These are phyloP conservation scores for Xanthia togata DNA, from an alignment of 2,888 invertebrate genomes.

Conservation along the genomic window DNA sequence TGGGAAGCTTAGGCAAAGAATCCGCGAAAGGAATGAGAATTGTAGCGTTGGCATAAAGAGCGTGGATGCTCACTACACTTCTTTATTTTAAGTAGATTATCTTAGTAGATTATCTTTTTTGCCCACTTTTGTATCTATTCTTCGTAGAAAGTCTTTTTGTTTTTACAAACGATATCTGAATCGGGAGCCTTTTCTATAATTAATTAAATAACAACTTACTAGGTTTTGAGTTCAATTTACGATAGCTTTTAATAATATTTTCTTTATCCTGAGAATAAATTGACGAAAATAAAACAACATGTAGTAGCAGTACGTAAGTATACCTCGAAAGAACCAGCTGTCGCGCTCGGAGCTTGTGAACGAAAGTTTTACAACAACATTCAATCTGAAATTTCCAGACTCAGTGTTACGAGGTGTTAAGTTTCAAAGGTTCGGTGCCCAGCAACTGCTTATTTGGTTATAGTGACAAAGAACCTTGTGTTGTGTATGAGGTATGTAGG, in stretches of 20 bases:
- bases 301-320: conserved; percentile 22
- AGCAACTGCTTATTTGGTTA: conserved; percentile 6
- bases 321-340: conserved; percentile 54
- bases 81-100: conserved; percentile 26
- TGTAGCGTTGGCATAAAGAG: conserved; percentile 45
- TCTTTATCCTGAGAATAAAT: neutral
- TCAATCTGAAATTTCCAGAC: conserved; percentile 67
- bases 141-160: conserved; percentile 21
- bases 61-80: conserved; percentile 35
- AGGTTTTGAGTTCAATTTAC: neutral
- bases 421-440: conserved; percentile 62
- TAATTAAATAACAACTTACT: neutral
- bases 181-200: neutral
- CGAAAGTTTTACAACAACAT: conserved; percentile 73
- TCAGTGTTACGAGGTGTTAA: conserved; percentile 48
- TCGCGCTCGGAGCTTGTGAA: conserved; percentile 56
- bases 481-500: neutral
- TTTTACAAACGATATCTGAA: conserved; percentile 8
- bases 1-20: conserved; percentile 62
- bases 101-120: conserved; percentile 29
- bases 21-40: conserved; percentile 53
- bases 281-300: neutral
- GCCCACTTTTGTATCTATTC: conserved; percentile 12
- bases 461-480: conserved; percentile 1
- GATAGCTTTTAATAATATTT: neutral